Evolutionary conservation across 35 echinoderm and acorn worm species (phyloP).

Genomic region (Acanthaster planci): DNA sequence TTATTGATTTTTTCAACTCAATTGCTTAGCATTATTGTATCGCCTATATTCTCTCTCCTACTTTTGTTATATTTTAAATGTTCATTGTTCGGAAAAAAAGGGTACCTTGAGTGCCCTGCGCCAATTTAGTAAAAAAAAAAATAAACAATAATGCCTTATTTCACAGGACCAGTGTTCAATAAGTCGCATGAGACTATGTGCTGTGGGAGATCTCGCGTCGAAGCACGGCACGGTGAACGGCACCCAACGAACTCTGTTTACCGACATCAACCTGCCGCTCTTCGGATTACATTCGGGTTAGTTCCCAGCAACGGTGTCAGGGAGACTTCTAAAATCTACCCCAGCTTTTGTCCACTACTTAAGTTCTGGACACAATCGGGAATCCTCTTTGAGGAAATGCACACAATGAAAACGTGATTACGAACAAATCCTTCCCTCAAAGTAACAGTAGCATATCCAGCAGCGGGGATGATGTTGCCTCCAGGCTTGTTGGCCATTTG

Average conservation of each 20-base stretch:
- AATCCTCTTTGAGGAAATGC: background rate
- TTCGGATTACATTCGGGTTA: conserved; percentile 39
- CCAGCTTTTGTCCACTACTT: background rate
- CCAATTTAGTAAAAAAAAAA: too few relatives aligned
- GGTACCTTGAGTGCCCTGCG: too few relatives aligned
- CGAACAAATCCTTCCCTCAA: too few relatives aligned
- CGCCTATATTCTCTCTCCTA: too few relatives aligned
- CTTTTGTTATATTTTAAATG: too few relatives aligned
- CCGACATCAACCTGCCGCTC: conserved; percentile 56
- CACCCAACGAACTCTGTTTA: conserved; percentile 15
- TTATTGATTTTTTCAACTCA: too few relatives aligned
- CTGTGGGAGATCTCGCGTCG: conserved; percentile 51
- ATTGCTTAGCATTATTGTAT: too few relatives aligned
- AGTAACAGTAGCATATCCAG: too few relatives aligned
- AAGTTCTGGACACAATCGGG: background rate
- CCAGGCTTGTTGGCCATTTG: too few relatives aligned
- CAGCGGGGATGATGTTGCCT: too few relatives aligned
- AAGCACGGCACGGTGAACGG: conserved; percentile 57
- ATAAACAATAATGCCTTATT: background rate
- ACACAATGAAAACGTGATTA: too few relatives aligned
- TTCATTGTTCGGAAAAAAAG: too few relatives aligned
- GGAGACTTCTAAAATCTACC: background rate
- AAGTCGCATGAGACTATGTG: conserved; percentile 37
- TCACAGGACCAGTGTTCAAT: conserved; percentile 40
- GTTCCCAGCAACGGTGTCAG: background rate